Conservation (phyloP, 2,797 vertebrate genomes). For the Gambusia yucatana region DNA sequence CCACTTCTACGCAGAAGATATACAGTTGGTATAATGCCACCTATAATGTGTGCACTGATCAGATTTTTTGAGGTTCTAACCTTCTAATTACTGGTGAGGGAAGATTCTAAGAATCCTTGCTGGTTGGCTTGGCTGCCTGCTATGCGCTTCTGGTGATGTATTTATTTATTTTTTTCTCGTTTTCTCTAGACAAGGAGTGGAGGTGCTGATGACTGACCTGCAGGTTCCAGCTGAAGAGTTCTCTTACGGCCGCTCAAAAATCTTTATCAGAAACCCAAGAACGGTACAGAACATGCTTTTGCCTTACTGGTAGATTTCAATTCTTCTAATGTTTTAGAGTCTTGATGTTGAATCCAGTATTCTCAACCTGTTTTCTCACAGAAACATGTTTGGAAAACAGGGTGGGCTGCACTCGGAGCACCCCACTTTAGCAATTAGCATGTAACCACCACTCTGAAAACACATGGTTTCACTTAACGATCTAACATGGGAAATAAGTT, state of each 20-base stretch:
- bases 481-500: constrained; percentile 76
- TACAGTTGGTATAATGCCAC: background rate
- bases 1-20: background rate
- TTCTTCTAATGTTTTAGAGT: constrained; percentile 25
- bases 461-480: constrained; percentile 82
- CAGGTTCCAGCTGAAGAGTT: constrained; percentile 90
- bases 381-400: constrained; percentile 65
- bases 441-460: constrained; percentile 56
- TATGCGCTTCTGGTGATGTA: constrained; percentile 16
- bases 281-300: constrained; percentile 81
- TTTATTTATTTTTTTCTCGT: constrained; percentile 10
- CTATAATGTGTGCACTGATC: background rate
- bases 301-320: background rate
- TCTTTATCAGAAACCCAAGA: constrained; percentile 99
- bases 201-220: constrained; percentile 90
- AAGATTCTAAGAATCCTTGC: background rate
- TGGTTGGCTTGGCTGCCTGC: background rate
- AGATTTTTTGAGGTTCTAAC: background rate
- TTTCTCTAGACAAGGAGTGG: constrained; percentile 89
- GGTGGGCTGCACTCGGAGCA: constrained; percentile 63
- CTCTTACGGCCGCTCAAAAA: constrained; percentile 95
- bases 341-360: constrained; percentile 26
- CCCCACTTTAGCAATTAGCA: constrained; percentile 73
- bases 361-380: constrained; percentile 62
- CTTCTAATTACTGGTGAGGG: background rate